Conservation (phyloP, 1,140 invertebrate genomes). For the Psilanteris sp. region DNA sequence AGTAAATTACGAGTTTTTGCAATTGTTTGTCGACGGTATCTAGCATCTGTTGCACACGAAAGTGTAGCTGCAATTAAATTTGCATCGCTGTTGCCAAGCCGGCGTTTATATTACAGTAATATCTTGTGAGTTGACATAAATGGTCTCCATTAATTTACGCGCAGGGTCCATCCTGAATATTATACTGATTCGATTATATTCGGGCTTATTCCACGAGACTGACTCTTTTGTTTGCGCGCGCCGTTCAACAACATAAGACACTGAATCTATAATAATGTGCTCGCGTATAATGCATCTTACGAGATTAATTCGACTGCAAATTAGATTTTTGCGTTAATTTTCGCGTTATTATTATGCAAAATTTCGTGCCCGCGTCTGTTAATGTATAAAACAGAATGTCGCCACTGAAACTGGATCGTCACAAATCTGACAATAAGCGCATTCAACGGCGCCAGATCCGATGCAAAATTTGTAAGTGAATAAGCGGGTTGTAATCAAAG, state of each 20-base stretch:
- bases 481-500: no score
- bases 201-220: slow-evolving; percentile 22
- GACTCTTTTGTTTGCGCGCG: slow-evolving; percentile 14
- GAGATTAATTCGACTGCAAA: slow-evolving; percentile 18
- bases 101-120: slow-evolving; percentile 5
- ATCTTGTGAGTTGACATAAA: slow-evolving; percentile 34
- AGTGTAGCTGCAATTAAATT: slow-evolving; percentile 24
- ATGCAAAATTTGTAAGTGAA: no score
- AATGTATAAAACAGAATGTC: no score
- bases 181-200: slow-evolving; percentile 34
- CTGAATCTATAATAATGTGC: slow-evolving; percentile 14
- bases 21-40: neutral
- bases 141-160: slow-evolving; percentile 32
- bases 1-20: no score
- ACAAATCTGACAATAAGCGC: no score
- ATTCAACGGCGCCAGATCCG: no score
- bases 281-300: slow-evolving; percentile 8
- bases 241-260: slow-evolving; percentile 10
- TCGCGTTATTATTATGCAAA: slow-evolving; percentile 9
- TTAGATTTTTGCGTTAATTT: slow-evolving; percentile 24
- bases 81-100: slow-evolving; percentile 14
- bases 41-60: slow-evolving; percentile 19
- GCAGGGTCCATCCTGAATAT: slow-evolving; percentile 16
- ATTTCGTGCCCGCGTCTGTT: no score
- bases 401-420: no score